These are phyloP conservation scores for Urosaurus nigricauda DNA, from an alignment of 2,797 vertebrate genomes.

Conservation along the genomic window DNA sequence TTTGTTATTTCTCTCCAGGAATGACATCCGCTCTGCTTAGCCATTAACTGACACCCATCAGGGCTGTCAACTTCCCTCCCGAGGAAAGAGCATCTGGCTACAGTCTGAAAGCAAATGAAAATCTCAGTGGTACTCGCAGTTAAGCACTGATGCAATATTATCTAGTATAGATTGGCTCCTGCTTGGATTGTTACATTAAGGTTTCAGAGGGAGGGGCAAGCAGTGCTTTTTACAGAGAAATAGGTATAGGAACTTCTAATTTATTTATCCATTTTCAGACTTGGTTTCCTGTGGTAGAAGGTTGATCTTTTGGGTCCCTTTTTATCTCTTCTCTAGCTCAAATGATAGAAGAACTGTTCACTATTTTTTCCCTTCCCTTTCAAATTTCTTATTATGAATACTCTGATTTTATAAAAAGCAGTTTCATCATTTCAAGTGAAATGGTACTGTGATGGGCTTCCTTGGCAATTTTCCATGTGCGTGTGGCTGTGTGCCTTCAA, in stretches of 20 bases:
- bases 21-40: constrained; percentile 62
- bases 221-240: not conserved
- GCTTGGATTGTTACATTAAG: constrained; percentile 22
- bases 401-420: not conserved
- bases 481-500: too few relatives aligned
- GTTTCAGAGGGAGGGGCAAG: not conserved
- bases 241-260: not conserved
- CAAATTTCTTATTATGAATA: not conserved
- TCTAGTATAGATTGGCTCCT: constrained; percentile 47
- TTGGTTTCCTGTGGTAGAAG: not conserved
- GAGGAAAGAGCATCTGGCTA: constrained; percentile 70
- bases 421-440: not conserved
- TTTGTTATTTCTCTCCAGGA: constrained; percentile 65
- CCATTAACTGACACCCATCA: constrained; percentile 65
- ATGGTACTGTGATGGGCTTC: not conserved
- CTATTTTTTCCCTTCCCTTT: not conserved
- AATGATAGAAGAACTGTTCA: not conserved
- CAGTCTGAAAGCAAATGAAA: constrained; percentile 53
- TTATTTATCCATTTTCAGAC: not conserved
- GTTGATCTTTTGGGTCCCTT: too few relatives aligned
- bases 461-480: not conserved
- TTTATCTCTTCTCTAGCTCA: not conserved
- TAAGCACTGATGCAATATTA: constrained; percentile 44
- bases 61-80: constrained; percentile 58
- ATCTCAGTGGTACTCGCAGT: constrained; percentile 24